phyloP scores from a whole-genome alignment of 2,888 invertebrate genomes.

The Stenurella melanura region DNA sequence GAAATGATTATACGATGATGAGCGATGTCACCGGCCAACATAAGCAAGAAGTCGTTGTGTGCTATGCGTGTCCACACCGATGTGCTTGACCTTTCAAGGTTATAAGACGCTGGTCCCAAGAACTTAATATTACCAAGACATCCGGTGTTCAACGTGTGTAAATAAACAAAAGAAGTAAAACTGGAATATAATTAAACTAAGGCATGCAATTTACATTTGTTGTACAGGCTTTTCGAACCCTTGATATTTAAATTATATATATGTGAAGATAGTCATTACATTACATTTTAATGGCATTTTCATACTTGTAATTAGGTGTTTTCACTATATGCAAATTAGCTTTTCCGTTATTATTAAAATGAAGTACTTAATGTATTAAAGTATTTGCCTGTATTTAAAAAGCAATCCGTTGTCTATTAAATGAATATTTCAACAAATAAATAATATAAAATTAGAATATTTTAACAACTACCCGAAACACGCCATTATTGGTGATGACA shows the following conservation, averaged over 20 bases:
- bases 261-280: neutral
- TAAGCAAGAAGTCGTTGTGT: neutral
- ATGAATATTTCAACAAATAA: too few species aligned
- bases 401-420: too few species aligned
- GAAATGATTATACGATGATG: neutral
- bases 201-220: constrained; percentile 23
- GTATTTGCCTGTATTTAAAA: too few species aligned
- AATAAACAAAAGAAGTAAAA: constrained; percentile 34
- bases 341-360: too few species aligned
- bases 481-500: too few species aligned
- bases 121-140: constrained; percentile 24
- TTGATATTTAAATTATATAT: constrained; percentile 3
- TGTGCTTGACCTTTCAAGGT: constrained; percentile 39
- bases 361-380: too few species aligned
- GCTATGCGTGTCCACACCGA: constrained; percentile 14
- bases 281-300: too few species aligned
- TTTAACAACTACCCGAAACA: too few species aligned
- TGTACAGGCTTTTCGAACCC: neutral
- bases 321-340: too few species aligned
- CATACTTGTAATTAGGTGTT: too few species aligned
- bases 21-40: constrained; percentile 6
- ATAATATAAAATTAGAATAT: too few species aligned
- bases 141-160: constrained; percentile 30
- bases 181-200: constrained; percentile 21
- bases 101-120: neutral